phyloP scores from a whole-genome alignment of 2,797 vertebrate species.

The Amblyraja radiata region DNA sequence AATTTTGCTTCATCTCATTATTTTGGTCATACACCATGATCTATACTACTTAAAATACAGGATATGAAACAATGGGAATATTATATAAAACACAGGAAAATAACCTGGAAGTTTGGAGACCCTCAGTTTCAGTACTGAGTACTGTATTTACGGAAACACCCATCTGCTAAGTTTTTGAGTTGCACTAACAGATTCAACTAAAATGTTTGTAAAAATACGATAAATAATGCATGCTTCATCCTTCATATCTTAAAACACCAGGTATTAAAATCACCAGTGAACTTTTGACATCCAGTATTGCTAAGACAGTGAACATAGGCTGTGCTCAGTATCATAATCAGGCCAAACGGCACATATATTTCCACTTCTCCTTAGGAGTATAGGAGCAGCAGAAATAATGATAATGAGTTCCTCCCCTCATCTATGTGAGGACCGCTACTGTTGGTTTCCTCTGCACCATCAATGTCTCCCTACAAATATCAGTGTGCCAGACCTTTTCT shows the following conservation, averaged over 20 bases:
- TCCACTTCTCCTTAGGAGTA: background rate
- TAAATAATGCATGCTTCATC: background rate
- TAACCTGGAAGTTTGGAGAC: too few species aligned
- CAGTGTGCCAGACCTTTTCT: too few species aligned
- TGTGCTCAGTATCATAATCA: background rate
- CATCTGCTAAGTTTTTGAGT: background rate
- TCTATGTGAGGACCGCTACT: background rate
- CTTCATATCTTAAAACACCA: background rate
- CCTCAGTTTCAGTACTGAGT: too few species aligned
- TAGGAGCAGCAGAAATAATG: background rate
- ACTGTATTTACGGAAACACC: too few species aligned
- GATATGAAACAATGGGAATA: too few species aligned
- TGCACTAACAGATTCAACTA: background rate
- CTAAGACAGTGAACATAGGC: background rate
- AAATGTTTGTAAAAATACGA: background rate
- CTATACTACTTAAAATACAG: too few species aligned
- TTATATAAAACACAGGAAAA: too few species aligned
- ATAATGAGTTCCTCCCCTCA: background rate
- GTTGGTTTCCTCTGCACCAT: too few species aligned
- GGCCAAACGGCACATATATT: background rate
- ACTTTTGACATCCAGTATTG: background rate
- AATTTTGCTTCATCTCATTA: too few species aligned
- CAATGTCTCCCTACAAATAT: background rate
- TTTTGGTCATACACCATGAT: too few species aligned
- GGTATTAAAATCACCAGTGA: too few species aligned